Evolutionary conservation across 2,888 invertebrate genomes (phyloP).

Genomic region (Opisthograptis luteolata): DNA sequence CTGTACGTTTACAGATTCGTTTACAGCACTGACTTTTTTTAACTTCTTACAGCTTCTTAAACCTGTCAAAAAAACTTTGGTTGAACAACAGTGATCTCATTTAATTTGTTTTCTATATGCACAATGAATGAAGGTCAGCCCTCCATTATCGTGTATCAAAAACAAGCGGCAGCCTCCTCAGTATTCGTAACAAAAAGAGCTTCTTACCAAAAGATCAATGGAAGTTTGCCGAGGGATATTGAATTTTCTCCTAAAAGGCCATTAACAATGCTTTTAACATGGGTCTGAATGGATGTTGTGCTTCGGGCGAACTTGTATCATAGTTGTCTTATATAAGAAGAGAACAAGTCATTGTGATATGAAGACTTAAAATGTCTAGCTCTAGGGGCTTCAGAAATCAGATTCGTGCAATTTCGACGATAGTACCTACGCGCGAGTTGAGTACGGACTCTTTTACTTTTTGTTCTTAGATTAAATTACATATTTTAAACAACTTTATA

Average conservation of each 20-base stretch:
- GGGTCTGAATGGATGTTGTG: constrained; percentile 46
- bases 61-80: too few relatives aligned
- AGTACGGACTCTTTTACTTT: too few relatives aligned
- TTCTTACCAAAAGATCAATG: constrained; percentile 54
- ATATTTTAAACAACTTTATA: too few relatives aligned
- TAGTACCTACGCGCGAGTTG: too few relatives aligned
- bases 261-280: constrained; percentile 64
- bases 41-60: too few relatives aligned
- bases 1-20: too few relatives aligned
- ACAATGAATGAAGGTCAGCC: background rate
- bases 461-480: too few relatives aligned
- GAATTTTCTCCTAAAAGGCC: constrained; percentile 59
- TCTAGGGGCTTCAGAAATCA: too few relatives aligned
- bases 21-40: too few relatives aligned
- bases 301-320: constrained; percentile 7
- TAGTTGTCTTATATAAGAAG: constrained; percentile 12
- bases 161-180: constrained; percentile 33
- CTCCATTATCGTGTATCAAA: constrained; percentile 33
- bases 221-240: constrained; percentile 57
- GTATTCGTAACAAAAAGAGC: constrained; percentile 49
- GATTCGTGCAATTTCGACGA: too few relatives aligned
- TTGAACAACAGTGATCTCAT: too few relatives aligned
- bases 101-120: background rate
- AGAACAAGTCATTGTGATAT: background rate
- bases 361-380: too few relatives aligned